These are phyloP conservation scores for Eupithecia vulgata DNA, from an alignment of 2,888 invertebrate species.

Conservation along the genomic window DNA sequence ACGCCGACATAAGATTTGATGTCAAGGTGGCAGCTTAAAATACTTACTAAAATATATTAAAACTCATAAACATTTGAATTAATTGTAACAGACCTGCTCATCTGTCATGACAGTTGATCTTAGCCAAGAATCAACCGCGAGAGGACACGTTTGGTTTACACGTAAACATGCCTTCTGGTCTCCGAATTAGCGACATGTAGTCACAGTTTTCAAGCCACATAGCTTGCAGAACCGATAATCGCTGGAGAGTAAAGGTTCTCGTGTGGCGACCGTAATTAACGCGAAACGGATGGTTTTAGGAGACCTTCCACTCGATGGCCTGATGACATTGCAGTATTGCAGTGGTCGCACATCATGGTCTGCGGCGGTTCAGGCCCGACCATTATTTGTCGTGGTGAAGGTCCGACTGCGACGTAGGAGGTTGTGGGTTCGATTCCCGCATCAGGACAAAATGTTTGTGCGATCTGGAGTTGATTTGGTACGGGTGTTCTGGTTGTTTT, in stretches of 20 bases:
- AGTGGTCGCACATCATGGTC: not conserved
- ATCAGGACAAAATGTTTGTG: no score
- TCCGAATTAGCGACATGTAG: not conserved
- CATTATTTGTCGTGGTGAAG: no score
- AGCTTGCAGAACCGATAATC: not conserved
- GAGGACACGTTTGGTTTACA: not conserved
- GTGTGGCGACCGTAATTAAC: not conserved
- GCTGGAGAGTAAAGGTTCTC: not conserved
- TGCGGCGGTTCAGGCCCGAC: no score
- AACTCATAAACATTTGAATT: constrained; percentile 3
- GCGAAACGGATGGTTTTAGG: not conserved
- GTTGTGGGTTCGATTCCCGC: no score
- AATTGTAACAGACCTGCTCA: not conserved
- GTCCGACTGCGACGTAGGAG: no score
- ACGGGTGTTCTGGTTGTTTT: no score
- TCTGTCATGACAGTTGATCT: not conserved
- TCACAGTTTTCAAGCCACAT: not conserved
- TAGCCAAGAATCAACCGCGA: not conserved
- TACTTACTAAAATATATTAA: not conserved
- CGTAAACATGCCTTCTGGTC: not conserved
- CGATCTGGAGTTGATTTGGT: no score
- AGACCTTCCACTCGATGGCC: not conserved
- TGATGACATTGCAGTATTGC: not conserved
- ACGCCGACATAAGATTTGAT: not conserved
- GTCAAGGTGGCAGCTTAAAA: not conserved